Conservation (phyloP, 2,797 vertebrate species). For the Anguilla anguilla region DNA sequence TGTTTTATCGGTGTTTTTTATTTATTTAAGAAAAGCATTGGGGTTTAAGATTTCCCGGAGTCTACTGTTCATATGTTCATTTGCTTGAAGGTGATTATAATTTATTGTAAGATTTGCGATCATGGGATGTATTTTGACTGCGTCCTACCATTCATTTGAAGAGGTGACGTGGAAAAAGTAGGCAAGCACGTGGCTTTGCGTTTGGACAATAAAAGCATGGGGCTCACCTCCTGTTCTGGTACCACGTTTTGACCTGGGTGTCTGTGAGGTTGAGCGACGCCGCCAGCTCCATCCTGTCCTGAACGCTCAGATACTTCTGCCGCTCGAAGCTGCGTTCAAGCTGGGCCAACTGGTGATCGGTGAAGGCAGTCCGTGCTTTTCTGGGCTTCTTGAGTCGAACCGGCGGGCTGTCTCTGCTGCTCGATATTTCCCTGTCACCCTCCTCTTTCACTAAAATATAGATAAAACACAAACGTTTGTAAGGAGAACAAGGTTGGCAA, state of each 20-base stretch:
- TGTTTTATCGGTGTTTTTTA: no score
- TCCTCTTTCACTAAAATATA: conserved; percentile 88
- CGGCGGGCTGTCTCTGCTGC: conserved; percentile 92
- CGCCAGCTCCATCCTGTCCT: conserved; percentile 97
- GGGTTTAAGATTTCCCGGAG: background rate
- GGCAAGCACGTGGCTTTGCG: background rate
- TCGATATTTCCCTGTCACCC: conserved; percentile 95
- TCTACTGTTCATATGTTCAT: background rate
- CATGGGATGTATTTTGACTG: background rate
- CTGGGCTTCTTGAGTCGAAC: conserved; percentile 94
- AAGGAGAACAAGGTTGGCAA: background rate
- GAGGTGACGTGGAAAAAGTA: background rate
- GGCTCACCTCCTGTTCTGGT: conserved; percentile 95
- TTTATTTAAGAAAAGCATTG: background rate
- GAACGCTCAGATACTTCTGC: conserved; percentile 97
- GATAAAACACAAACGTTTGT: conserved; percentile 13
- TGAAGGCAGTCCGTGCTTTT: conserved; percentile 96
- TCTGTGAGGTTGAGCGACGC: conserved; percentile 97
- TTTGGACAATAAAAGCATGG: background rate
- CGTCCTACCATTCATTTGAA: background rate
- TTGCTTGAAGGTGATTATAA: background rate
- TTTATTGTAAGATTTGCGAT: background rate
- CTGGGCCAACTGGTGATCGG: conserved; percentile 95
- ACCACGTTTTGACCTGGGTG: conserved; percentile 99
- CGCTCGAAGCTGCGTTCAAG: conserved; percentile 97